Percentiles rank a stretch among this genome's conserved stretches.
These are phyloP conservation scores for Diadegma fenestrale DNA, from an alignment of 2,888 invertebrate genomes.

Conservation along the genomic window DNA sequence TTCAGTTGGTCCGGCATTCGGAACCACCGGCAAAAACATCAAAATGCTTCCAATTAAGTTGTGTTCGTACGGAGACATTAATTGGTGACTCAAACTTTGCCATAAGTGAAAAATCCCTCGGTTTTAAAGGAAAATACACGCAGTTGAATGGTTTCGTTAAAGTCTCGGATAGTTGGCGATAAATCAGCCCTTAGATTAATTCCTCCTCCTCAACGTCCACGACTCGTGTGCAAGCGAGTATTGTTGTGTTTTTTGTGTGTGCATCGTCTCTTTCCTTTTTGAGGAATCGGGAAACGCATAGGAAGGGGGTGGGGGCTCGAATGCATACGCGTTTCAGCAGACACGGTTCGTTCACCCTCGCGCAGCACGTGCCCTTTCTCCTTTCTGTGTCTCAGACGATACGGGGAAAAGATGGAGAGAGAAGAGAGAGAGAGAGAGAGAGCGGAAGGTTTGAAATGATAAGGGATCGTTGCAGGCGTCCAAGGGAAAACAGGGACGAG, in stretches of 20 bases:
- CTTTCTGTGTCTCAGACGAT: constrained; percentile 36
- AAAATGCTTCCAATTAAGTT: background rate
- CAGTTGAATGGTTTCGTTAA: background rate
- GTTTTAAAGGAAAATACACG: background rate
- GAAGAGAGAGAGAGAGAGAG: constrained; percentile 25
- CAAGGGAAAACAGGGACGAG: constrained; percentile 55
- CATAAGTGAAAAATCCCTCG: background rate
- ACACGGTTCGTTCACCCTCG: constrained; percentile 68
- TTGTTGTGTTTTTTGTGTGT: background rate
- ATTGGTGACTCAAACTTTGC: background rate
- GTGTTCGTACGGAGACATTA: background rate
- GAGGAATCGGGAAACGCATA: constrained; percentile 1
- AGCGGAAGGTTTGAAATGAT: constrained; percentile 43
- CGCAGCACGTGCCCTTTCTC: constrained; percentile 45
- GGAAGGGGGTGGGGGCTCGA: constrained; percentile 17
- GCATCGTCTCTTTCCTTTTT: background rate
- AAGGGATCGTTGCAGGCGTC: constrained; percentile 64
- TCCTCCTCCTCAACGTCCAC: background rate
- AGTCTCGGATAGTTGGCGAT: background rate
- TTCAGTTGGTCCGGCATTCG: background rate
- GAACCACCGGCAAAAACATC: background rate
- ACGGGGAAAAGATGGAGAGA: constrained; percentile 8
- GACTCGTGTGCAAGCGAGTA: background rate
- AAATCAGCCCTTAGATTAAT: background rate
- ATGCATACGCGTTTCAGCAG: constrained; percentile 59